Percentiles rank a stretch among this genome's conserved stretches.
Conservation (phyloP, 2,797 vertebrate species). For the Neoniphon sammara region DNA sequence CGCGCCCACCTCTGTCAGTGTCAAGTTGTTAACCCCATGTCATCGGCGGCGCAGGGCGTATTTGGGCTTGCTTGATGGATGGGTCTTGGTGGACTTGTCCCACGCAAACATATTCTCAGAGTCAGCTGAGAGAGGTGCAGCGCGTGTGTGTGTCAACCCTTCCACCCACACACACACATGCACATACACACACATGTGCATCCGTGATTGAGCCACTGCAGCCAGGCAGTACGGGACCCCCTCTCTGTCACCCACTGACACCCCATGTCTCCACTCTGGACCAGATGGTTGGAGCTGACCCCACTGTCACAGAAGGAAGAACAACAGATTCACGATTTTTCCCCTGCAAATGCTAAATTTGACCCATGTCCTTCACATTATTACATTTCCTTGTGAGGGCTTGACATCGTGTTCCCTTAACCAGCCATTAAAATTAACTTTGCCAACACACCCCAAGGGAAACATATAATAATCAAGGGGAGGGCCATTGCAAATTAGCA, state of each 20-base stretch:
- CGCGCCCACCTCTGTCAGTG: slow-evolving; percentile 83
- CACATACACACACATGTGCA: slow-evolving; percentile 39
- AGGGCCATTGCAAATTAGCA: slow-evolving; percentile 57
- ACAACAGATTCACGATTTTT: slow-evolving; percentile 52
- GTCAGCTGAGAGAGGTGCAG: slow-evolving; percentile 81
- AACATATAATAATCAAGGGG: slow-evolving; percentile 55
- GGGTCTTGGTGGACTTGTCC: slow-evolving; percentile 86
- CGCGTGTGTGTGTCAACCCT: slow-evolving; percentile 66
- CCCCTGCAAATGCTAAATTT: slow-evolving; percentile 64
- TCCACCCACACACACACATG: slow-evolving; percentile 59
- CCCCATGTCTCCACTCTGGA: slow-evolving; percentile 56
- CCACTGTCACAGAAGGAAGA: slow-evolving; percentile 52
- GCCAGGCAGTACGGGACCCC: slow-evolving; percentile 26
- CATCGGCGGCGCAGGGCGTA: slow-evolving; percentile 82
- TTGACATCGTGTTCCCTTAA: slow-evolving; percentile 71
- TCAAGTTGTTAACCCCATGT: slow-evolving; percentile 89
- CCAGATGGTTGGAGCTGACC: slow-evolving; percentile 75
- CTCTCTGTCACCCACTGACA: slow-evolving; percentile 67
- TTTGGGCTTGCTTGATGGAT: slow-evolving; percentile 85
- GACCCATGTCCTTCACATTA: slow-evolving; percentile 69
- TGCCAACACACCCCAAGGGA: slow-evolving; percentile 60
- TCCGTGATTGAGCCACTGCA: slow-evolving; percentile 39
- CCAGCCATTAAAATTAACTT: slow-evolving; percentile 67
- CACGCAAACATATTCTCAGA: slow-evolving; percentile 84
- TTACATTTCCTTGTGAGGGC: slow-evolving; percentile 59